Base-by-base conservation (phyloP, 2,888 invertebrate species). In the Calliphora vomitoria region DNA sequence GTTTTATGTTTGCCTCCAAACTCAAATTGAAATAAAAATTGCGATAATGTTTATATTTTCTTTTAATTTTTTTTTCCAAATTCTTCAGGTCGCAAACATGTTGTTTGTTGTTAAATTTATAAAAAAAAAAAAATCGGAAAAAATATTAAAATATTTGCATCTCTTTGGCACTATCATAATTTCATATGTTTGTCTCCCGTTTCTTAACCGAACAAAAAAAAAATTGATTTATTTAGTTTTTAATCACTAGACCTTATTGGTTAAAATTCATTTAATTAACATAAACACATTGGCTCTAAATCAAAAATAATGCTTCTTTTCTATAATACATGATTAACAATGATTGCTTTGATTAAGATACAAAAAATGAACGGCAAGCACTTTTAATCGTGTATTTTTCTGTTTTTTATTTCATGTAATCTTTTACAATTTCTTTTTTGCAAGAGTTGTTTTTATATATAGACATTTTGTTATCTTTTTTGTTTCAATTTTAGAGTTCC, bases 401-500 rank as follows among this genome's bases (percentile, higher is more conserved):
- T 25, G 11, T 58, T 25, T 10, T 50, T 44, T 44, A 10, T 11
- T 50, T 20, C 55, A 10, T 20, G 10, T 20, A 50, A 4, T 6
- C n/a, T 15, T 20, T 55, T 55, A 55, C 3, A 20, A 8, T 41
- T 44, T 44, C 41, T 15, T 64, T 62, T 41, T 11, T 31, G 0
- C n/a, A 66, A 64, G 10, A 20, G 0, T 31, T 50, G 10, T 44
- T 41, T 50, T 74, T 53, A 11, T 1, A 60, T 18, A 55, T 58
- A 0, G 0, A 25, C 64, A 44, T 44, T 68, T 83, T n/a, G 93
- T 74, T 80, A n/a, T 25, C 58, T 11, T 50, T 72, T 76, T 79
- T 84, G 55, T 75, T 66, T 18, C 20, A 41, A 64, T 90, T 91
- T 11, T 95, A 97, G 97, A 96, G 96, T 94, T 95, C 96, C 90